These are phyloP conservation scores for Desoria tigrina DNA, from an alignment of 2,888 invertebrate genomes.

Conservation along the genomic window DNA sequence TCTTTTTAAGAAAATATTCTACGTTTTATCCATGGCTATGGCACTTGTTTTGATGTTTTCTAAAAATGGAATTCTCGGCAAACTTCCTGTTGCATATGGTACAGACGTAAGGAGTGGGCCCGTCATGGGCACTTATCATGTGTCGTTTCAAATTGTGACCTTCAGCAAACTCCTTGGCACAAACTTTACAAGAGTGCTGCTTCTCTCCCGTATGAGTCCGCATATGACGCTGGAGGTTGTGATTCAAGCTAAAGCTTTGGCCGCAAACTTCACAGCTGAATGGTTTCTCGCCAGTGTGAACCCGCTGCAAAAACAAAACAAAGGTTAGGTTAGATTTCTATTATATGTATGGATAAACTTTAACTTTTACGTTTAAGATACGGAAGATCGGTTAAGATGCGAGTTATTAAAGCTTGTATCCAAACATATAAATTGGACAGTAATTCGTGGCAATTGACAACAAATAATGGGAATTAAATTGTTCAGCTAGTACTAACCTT, in stretches of 20 bases:
- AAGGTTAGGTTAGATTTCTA: too few relatives aligned
- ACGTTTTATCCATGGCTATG: neutral
- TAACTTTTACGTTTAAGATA: too few relatives aligned
- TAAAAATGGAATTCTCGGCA: constrained; percentile 17
- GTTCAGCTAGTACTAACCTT: too few relatives aligned
- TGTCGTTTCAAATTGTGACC: constrained; percentile 14
- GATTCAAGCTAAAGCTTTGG: constrained; percentile 8
- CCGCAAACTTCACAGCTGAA: neutral
- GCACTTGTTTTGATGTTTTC: constrained; percentile 15
- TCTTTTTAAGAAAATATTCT: too few relatives aligned
- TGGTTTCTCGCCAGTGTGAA: constrained; percentile 4
- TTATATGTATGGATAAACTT: too few relatives aligned
- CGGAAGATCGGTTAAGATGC: too few relatives aligned
- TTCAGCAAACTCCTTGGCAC: constrained; percentile 17
- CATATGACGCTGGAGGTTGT: constrained; percentile 17
- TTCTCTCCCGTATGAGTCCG: constrained; percentile 15
- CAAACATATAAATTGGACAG: too few relatives aligned
- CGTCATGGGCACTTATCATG: constrained; percentile 16
- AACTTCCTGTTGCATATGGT: constrained; percentile 11
- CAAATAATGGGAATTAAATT: too few relatives aligned
- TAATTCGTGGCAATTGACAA: too few relatives aligned
- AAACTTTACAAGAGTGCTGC: constrained; percentile 1
- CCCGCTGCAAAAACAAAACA: neutral
- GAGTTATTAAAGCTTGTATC: too few relatives aligned
- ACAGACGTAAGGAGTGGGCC: constrained; percentile 15